Evolutionary conservation across 2,113 vertebrate species (phyloP), one percentile per base, ranked within the genome.

Genomic region (Bubo bubo): DNA sequence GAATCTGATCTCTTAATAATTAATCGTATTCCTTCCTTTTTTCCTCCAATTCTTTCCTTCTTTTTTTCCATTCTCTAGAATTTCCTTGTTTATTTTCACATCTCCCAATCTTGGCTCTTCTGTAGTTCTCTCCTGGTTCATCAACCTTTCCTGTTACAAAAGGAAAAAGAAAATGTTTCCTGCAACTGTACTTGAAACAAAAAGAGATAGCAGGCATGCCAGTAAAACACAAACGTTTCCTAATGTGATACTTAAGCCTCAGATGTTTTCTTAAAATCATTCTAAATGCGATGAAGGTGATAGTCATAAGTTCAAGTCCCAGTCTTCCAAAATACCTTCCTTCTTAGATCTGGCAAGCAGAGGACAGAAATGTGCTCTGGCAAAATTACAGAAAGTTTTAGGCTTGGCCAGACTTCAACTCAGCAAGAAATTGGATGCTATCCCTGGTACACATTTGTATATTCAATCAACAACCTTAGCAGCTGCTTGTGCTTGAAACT

Each of bases 401-500:
- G 73, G 34, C 68, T 89, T 79, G 80, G 79, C 68, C 56, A 79
- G 63, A 56, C 6, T 15, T 91, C 68, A 95, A 22, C 35, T 49
- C 8, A 84, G 39, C 35, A 93, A 84, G 91, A 84, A 59, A 41
- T 67, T 92, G 94, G 92, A 85, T 77, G 35, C 49, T 84, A 4
- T 91, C 68, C 56, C 93, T 86, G 11, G 22, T 68, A 75, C 86
- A 41, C 60, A 89, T 89, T 96, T 95, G 72, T 97, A 86, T 72
- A 56, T 88, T 93, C 80, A 81, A 72, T 95, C 93, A 95, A 52
- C 86, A 95, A 27, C 56, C 24, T 79, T n/a, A 84, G 83, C 95
- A 95, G 94, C 94, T 95, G 94, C 79, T 77, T 83, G 56, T 80
- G 62, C 84, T 88, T 79, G 60, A 79, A 95, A 72, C 47, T 93